These are phyloP conservation scores for Sebastes taczanowskii DNA, from an alignment of 2,797 vertebrate species.

Conservation along the genomic window DNA sequence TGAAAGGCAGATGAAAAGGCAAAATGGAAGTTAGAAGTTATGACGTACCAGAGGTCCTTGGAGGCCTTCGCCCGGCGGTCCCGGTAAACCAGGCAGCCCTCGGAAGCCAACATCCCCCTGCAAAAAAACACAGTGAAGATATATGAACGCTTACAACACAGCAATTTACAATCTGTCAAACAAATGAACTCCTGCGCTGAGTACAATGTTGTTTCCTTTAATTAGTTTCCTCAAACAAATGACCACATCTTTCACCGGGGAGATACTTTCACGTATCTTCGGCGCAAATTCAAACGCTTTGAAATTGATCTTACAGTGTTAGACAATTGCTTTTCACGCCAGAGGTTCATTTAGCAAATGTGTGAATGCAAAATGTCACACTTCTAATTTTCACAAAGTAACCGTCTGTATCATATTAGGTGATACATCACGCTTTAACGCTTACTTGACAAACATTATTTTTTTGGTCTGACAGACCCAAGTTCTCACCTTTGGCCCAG, in stretches of 20 bases:
- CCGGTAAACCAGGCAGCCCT: constrained; percentile 84
- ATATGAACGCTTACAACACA: constrained; percentile 3
- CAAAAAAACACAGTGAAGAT: constrained; percentile 30
- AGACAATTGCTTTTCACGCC: background rate
- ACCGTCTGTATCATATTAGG: background rate
- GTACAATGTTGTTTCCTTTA: constrained; percentile 11
- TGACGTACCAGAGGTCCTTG: constrained; percentile 87
- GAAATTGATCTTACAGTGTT: background rate
- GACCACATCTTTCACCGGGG: background rate
- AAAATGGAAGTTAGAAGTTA: background rate
- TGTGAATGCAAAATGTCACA: background rate
- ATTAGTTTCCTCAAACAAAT: constrained; percentile 31
- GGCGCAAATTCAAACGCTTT: background rate
- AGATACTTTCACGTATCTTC: background rate
- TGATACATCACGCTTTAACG: background rate
- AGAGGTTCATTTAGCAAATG: background rate
- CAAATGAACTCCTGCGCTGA: background rate
- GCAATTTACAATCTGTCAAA: constrained; percentile 14
- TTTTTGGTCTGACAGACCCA: background rate
- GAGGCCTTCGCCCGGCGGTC: constrained; percentile 88
- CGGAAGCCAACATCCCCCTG: constrained; percentile 90
- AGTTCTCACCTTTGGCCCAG: constrained; percentile 87
- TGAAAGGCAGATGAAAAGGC: background rate
- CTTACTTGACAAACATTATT: background rate
- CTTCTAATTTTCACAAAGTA: background rate